A percentile compares a stretch with the other conserved stretches of the same genome.
phyloP scores from a whole-genome alignment of 2,888 invertebrate species.

The Habroteleia sp. region DNA sequence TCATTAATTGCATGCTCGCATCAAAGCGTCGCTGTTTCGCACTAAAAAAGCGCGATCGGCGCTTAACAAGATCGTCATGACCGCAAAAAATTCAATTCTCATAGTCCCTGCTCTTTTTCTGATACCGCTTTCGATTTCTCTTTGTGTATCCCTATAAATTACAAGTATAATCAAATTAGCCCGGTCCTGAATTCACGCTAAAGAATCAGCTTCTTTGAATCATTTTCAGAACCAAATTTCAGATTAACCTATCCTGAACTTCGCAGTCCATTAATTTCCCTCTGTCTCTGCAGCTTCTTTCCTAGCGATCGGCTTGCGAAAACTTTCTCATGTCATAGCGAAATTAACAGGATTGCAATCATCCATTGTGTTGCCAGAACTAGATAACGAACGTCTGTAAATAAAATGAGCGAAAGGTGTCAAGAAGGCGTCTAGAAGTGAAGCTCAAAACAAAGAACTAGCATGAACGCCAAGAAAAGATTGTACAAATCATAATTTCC shows the following conservation, averaged over 20 bases:
- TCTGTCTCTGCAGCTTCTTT: too few relatives aligned
- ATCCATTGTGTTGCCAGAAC: slow-evolving; percentile 54
- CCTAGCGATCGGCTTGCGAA: slow-evolving; percentile 7
- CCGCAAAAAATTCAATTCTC: slow-evolving; percentile 13
- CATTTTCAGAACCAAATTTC: too few relatives aligned
- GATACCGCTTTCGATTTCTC: slow-evolving; percentile 28
- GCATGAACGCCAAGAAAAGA: too few relatives aligned
- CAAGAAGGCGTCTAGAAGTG: slow-evolving; percentile 1
- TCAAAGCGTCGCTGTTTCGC: background rate
- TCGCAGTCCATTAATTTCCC: too few relatives aligned
- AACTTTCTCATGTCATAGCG: slow-evolving; percentile 25
- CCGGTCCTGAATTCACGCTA: too few relatives aligned
- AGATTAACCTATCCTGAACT: too few relatives aligned
- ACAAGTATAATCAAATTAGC: slow-evolving; percentile 15
- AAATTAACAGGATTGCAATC: slow-evolving; percentile 13
- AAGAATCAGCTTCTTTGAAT: too few relatives aligned
- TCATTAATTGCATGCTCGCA: slow-evolving; percentile 27
- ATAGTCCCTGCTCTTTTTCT: slow-evolving; percentile 28
- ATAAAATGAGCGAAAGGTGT: slow-evolving; percentile 3
- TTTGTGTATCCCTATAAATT: slow-evolving; percentile 17
- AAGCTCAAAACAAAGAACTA: too few relatives aligned
- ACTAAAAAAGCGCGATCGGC: slow-evolving; percentile 15
- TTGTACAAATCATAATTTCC: too few relatives aligned
- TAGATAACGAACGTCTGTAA: slow-evolving; percentile 36
- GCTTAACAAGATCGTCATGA: slow-evolving; percentile 26